phyloP scores from a whole-genome alignment of 2,113 vertebrate genomes.

The Bothrops jararaca region DNA sequence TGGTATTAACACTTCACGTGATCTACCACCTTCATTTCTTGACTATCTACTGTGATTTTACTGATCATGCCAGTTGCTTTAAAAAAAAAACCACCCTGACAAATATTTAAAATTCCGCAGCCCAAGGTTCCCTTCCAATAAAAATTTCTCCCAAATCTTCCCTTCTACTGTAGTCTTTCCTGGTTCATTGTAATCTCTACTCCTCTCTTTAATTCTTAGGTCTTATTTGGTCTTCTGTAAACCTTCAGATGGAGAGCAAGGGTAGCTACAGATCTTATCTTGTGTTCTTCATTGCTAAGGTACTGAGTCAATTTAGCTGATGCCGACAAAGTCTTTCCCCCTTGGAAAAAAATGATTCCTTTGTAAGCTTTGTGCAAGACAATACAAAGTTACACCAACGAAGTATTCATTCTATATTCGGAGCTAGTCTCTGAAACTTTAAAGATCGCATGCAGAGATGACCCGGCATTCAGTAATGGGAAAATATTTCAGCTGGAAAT shows the following conservation, averaged over 20 bases:
- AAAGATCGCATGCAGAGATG: conserved; percentile 40
- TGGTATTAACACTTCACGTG: too few relatives aligned
- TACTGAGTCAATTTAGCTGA: background rate
- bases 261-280: too few relatives aligned
- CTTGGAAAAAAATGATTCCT: background rate
- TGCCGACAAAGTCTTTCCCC: background rate
- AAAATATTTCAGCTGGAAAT: background rate
- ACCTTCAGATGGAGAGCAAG: background rate
- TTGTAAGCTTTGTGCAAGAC: background rate
- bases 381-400: background rate
- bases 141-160: background rate
- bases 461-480: conserved; percentile 21
- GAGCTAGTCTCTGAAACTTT: background rate
- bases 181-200: background rate
- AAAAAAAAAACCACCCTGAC: background rate
- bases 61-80: background rate
- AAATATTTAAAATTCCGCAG: background rate
- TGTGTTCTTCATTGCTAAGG: background rate
- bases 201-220: background rate
- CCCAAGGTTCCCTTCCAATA: background rate
- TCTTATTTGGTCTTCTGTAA: background rate
- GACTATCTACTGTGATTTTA: background rate
- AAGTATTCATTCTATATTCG: background rate
- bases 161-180: background rate
- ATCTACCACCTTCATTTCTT: background rate